These are phyloP conservation scores for Sacculina carcini DNA, from an alignment of 2,888 invertebrate species.

Conservation along the genomic window DNA sequence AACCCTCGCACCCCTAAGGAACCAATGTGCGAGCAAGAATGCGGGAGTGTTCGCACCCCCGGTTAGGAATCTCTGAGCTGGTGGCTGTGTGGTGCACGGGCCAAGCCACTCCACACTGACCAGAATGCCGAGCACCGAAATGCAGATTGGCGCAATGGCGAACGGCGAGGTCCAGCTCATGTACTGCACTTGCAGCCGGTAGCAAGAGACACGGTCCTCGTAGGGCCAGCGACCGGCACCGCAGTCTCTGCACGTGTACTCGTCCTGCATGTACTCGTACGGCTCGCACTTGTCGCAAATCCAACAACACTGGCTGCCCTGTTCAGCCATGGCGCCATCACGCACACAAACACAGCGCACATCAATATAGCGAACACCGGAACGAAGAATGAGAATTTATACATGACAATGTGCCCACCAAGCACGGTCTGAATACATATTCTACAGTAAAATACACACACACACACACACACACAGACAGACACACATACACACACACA, in stretches of 20 bases:
- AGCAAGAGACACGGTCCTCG: conserved; percentile 32
- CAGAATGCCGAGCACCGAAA: conserved; percentile 33
- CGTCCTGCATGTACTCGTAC: conserved; percentile 36
- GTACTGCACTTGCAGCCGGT: conserved; percentile 31
- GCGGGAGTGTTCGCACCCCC: no score
- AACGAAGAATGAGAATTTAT: no score
- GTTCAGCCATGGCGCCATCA: no score
- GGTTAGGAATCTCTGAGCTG: no score
- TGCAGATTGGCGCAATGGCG: conserved; percentile 33
- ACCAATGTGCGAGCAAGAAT: no score
- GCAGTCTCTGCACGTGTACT: conserved; percentile 35
- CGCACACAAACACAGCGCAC: no score
- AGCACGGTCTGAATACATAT: not conserved
- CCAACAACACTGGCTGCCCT: conserved; percentile 46
- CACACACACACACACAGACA: not conserved
- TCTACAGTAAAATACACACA: not conserved
- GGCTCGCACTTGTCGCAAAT: conserved; percentile 42
- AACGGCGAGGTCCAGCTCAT: conserved; percentile 37
- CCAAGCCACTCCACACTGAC: conserved; percentile 31
- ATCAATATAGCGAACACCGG: no score
- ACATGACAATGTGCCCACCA: not conserved
- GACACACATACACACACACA: not conserved
- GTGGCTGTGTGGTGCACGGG: no score
- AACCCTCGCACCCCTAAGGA: no score
- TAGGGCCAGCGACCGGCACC: conserved; percentile 36